Conservation (phyloP, 1,140 invertebrate species). For the Pseudomyrmex dendroicus region DNA sequence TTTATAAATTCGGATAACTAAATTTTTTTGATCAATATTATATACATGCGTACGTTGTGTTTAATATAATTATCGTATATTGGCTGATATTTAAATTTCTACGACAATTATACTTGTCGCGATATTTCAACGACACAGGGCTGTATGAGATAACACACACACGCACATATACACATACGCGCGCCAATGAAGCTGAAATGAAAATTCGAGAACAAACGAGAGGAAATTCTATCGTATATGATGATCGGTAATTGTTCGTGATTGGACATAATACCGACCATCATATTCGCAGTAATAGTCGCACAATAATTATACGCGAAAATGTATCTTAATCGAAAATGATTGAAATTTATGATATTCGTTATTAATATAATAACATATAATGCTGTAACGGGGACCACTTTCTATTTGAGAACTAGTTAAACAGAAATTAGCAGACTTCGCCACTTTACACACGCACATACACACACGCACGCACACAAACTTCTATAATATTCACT, state of each 20-base stretch:
- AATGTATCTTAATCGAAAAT: constrained; percentile 9
- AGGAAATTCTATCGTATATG: constrained; percentile 10
- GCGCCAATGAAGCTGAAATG: constrained; percentile 49
- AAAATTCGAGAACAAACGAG: constrained; percentile 37
- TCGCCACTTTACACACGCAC: not conserved
- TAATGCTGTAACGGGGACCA: not conserved
- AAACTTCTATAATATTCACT: constrained; percentile 55
- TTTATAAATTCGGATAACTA: too few species aligned
- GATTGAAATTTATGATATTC: not conserved
- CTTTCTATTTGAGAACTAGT: constrained; percentile 21
- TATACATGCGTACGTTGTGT: not conserved
- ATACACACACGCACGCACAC: not conserved
- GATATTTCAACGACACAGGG: constrained; percentile 24
- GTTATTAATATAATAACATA: constrained; percentile 5
- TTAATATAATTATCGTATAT: constrained; percentile 38
- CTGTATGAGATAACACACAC: not conserved
- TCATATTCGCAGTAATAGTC: constrained; percentile 4
- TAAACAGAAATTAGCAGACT: constrained; percentile 51
- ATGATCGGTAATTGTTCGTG: constrained; percentile 40
- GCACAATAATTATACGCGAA: constrained; percentile 14
- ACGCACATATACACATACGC: not conserved
- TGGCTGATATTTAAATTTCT: constrained; percentile 12
- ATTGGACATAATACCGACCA: constrained; percentile 20
- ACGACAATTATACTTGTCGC: constrained; percentile 25
- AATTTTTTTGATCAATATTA: too few species aligned